Base-by-base conservation (phyloP, 2,113 vertebrate species). In the Pontoporia blainvillei region DNA sequence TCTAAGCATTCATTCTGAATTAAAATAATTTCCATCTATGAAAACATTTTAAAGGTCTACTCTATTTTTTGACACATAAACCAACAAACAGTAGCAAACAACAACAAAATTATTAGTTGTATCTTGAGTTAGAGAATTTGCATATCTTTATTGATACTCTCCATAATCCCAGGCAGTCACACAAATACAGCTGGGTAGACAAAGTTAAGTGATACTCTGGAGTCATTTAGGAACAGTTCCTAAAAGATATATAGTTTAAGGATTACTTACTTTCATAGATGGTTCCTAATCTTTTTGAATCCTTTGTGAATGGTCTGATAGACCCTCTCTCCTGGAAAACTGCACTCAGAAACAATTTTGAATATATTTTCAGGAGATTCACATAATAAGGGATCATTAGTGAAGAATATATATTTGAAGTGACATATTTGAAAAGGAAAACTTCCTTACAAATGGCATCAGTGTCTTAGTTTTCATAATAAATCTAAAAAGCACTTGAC, bases 31-130 rank as follows among this genome's bases (percentile, higher is more conserved):
- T 31, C 57, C 44, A n/a, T 34, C 34, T 90, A n/a, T 52, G 88
- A 89, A 94, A 86, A 92, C 41, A 87, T 49, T 94, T 67, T 79
- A 87, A 97, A 93, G 12, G 44, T 64, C 81, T 82, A 83, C 10
- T 57, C 11, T 75, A 66, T 34, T 72, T 96, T 96, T 34, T 79
- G 41, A 88, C 18, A 94, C 75, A 27, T 66, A 66, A 92, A 66
- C 41, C 90, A 88, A 66, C 49, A 87, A 73, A 87, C 13, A 72
- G 6, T 8, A 83, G 36, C 49, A 89, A 89, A 76, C 39, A 75
- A 61, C 20, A 78, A 93, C 36, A 90, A 95, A 95, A 91, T 52
- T 72, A 84, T 75, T 88, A 90, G 73, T 59, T 83, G 11, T 82
- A 41, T 8, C 67, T 34, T 75, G 15, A 79, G 11, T 69, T 57